Evolutionary conservation across 2,113 vertebrate genomes (phyloP), one percentile per base, ranked within the genome.

Genomic region (Nematolebias whitei): DNA sequence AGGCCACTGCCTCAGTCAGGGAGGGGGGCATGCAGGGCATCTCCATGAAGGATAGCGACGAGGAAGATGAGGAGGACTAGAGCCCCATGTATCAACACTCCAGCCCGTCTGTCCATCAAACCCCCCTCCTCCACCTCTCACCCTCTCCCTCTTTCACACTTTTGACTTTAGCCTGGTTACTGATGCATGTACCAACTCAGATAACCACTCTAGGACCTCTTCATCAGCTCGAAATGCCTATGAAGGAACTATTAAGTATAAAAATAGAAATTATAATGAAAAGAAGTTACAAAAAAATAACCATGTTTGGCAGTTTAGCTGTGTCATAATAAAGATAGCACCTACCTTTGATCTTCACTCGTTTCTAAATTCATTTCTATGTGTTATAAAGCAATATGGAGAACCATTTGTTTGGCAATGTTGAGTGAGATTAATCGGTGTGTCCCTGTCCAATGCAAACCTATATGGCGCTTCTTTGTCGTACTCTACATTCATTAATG

Each of bases 301-400:
- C 76, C 79, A 95, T 91, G 92, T 93, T 93, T 93, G 92, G 94
- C 95, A 95, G 94, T 94, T 96, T 96, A 99, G 96, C 94, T 96
- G 90, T 93, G 93, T 95, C 94, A 93, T 95, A 91, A 94, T 93
- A 90, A 94, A 93, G 93, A 93, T 96, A 95, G 94, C 94, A 96
- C 91, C 93, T 90, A 93, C 94, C 91, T 95, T 92, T 75, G 91
- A 93, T 85, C 63, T 44, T 93, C 93, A 92, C 94, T 90, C 49
- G 92, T 95, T 96, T 95, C 93, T 91, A 83, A 92, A 94, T 95
- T 95, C 91, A 91, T 95, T 95, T 95, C 94, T 97, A 83, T 88
- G 94, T 96, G 96, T 99, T 97, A 95, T 96, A 95, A 96, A 98
- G 97, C 97, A 98, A 98, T 97, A 98, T 96, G 95, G 95, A 97